phyloP scores from a whole-genome alignment of 2,113 vertebrate species.

The Otis tarda region DNA sequence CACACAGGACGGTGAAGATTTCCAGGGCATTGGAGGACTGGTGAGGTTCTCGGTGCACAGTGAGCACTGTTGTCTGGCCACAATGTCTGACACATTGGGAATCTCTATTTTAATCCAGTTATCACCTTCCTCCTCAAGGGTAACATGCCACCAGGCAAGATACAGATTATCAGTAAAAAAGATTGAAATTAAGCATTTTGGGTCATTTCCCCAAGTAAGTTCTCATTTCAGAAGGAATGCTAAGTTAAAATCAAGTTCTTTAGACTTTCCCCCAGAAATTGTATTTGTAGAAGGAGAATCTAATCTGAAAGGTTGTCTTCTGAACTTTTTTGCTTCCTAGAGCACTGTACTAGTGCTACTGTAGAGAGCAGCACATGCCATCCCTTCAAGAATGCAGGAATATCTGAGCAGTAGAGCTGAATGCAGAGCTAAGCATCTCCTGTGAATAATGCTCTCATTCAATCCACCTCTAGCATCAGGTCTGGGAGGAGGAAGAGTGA shows the following conservation, averaged over 20 bases:
- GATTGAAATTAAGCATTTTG: background rate
- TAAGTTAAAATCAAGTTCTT: background rate
- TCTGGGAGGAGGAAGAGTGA: background rate
- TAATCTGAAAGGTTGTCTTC: background rate
- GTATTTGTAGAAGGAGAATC: background rate
- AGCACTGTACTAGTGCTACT: background rate
- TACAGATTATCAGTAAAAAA: background rate
- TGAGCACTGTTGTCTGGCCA: background rate
- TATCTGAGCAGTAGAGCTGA: background rate
- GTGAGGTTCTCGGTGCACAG: background rate
- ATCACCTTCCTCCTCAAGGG: background rate
- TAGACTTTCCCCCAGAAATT: background rate
- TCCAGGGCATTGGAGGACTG: background rate
- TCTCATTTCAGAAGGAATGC: background rate
- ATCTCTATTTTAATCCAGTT: background rate
- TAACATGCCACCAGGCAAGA: background rate
- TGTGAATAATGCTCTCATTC: background rate
- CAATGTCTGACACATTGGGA: background rate
- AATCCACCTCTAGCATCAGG: background rate
- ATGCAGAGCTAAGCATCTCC: background rate
- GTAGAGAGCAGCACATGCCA: background rate
- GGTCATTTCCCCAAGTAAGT: background rate
- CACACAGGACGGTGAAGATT: background rate
- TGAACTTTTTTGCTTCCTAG: background rate
- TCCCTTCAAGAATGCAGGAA: background rate